Evolutionary conservation across 2,797 vertebrate genomes (phyloP).

Genomic region (Denticeps clupeoides): DNA sequence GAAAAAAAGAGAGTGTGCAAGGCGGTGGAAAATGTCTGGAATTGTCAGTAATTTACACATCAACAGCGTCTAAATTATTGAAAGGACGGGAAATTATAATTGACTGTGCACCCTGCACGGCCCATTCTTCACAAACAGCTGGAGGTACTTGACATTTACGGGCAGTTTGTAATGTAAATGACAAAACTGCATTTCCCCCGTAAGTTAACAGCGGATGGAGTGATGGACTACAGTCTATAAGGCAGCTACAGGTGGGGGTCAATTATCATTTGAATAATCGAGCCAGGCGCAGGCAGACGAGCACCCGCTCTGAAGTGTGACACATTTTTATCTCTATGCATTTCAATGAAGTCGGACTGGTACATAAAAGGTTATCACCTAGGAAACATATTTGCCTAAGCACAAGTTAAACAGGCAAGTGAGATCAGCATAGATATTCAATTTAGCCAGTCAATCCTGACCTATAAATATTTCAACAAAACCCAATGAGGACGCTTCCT

Average conservation of each 20-base stretch:
- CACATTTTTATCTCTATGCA: constrained; percentile 99
- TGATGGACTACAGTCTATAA: constrained; percentile 95
- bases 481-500: constrained; percentile 83
- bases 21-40: neutral
- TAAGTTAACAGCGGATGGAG: constrained; percentile 94
- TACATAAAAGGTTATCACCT: constrained; percentile 99
- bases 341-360: constrained; percentile 99
- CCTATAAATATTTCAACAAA: constrained; percentile 99
- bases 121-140: constrained; percentile 64
- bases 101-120: constrained; percentile 75
- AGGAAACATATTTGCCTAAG: constrained; percentile 99
- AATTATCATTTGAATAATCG: constrained; percentile 99
- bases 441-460: constrained; percentile 99
- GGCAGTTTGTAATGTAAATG: constrained; percentile 97
- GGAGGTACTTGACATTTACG: constrained; percentile 88
- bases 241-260: constrained; percentile 96
- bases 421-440: constrained; percentile 99
- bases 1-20: constrained; percentile 54
- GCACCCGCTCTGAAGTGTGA: constrained; percentile 84
- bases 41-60: constrained; percentile 62
- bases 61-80: constrained; percentile 72
- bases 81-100: constrained; percentile 77
- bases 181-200: constrained; percentile 82
- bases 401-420: constrained; percentile 99
- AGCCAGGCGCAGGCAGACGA: constrained; percentile 79